Base-by-base conservation (phyloP, 2,888 invertebrate species). In the Oegoconia quadripuncta region DNA sequence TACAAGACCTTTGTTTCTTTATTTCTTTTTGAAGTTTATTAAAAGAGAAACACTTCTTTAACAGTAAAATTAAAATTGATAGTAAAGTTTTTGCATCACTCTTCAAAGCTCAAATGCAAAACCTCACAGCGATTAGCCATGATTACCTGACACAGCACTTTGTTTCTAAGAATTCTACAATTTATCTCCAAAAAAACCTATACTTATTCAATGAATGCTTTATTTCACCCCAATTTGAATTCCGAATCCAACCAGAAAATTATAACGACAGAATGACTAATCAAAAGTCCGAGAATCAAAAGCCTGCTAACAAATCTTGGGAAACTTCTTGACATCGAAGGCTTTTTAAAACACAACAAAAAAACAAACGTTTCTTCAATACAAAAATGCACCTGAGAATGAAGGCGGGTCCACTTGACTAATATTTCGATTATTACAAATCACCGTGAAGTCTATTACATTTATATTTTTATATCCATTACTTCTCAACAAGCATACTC, bases 331-430 rank as follows among this genome's bases (percentile, higher is more conserved):
- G 70, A 78, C 74, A 74, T 78, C 71, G 67, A 74, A 68, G 57
- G 65, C 64, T 76, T 78, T 42, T 76, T 74, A 74, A 79, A 80
- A 81, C 71, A 77, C 64, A 74, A 73, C 68, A 78, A 80, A 74
- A 76, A 22, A 81, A 73, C 69, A 75, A 76, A 77, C 71, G 80
- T 74, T 78, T 70, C 78, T 75, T 77, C 76, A 74, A 86, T 83
- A 81, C 82, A 84, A 84, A 84, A 82, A 86, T 82, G 84, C 86
- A 86, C 84, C 86, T 86, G 86, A 86, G 84, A 82, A 84, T 82
- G 82, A 78, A 83, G 84, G 84, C 80, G 84, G 82, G 72, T 59
- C 78, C 74, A 81, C 82, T 82, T 83, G 73, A 82, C 82, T 82
- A 82, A 82, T 80, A 86, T 77, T 74, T 71, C 78, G 77, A 80